A percentile compares a stretch with the other conserved stretches of the same genome.
Conservation (phyloP, 2,113 vertebrate genomes). For the Psittacara wagleri region DNA sequence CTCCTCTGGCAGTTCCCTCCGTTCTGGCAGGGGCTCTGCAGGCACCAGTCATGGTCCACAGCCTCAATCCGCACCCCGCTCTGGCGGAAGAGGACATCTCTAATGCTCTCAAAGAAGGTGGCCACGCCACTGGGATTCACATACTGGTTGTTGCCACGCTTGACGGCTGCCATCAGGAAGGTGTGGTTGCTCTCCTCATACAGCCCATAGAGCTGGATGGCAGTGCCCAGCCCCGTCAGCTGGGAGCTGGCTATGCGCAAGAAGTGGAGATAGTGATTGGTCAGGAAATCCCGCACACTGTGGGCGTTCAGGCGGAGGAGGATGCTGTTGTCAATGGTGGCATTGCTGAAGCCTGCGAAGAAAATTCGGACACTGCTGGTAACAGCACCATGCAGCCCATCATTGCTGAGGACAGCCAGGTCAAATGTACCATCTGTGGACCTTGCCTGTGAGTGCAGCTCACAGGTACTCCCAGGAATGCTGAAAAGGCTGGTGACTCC, state of each 20-base stretch:
- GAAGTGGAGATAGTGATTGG: conserved; percentile 92
- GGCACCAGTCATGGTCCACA: conserved; percentile 91
- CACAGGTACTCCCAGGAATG: conserved; percentile 85
- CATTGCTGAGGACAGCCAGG: conserved; percentile 84
- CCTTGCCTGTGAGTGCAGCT: conserved; percentile 85
- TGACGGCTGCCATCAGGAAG: conserved; percentile 89
- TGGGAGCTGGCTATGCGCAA: conserved; percentile 89
- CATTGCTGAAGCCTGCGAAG: conserved; percentile 86
- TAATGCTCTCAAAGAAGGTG: conserved; percentile 97
- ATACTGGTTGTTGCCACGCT: conserved; percentile 84
- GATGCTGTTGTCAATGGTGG: conserved; percentile 93
- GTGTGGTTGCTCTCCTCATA: conserved; percentile 89
- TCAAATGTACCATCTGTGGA: conserved; percentile 91
- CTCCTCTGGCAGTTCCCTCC: conserved; percentile 89
- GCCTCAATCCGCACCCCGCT: conserved; percentile 90
- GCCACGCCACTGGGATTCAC: conserved; percentile 91
- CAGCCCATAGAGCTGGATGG: conserved; percentile 86
- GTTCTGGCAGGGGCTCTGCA: conserved; percentile 89
- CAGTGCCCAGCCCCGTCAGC: conserved; percentile 88
- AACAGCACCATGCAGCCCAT: conserved; percentile 86
- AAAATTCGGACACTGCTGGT: conserved; percentile 86
- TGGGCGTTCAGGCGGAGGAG: conserved; percentile 85
- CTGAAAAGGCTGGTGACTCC: conserved; percentile 87
- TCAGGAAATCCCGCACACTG: conserved; percentile 83
- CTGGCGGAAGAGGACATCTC: conserved; percentile 88